A percentile compares a stretch with the other conserved stretches of the same genome.
Evolutionary conservation across 2,888 invertebrate species (phyloP).

Genomic region (Oligia strigilis): DNA sequence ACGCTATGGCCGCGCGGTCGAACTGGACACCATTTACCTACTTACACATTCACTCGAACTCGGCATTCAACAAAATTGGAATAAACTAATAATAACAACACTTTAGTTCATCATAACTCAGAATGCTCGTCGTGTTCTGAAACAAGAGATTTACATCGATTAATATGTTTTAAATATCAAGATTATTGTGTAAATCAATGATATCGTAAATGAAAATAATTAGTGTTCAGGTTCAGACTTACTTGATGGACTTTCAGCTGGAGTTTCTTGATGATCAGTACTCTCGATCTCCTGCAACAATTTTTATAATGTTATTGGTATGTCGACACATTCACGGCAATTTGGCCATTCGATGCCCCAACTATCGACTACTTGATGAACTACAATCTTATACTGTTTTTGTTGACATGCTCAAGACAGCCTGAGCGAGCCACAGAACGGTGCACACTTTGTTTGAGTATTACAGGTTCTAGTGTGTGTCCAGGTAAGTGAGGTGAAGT

Average conservation of each 20-base stretch:
- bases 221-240: constrained; percentile 6
- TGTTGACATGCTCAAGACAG: too few relatives aligned
- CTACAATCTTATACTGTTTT: not conserved
- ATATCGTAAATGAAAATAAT: not conserved
- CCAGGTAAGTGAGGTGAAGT: not conserved
- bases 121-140: constrained; percentile 81
- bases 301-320: not conserved
- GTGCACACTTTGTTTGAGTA: not conserved
- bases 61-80: constrained; percentile 62
- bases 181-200: not conserved
- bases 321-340: not conserved
- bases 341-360: not conserved
- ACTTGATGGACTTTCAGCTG: constrained; percentile 71
- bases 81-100: constrained; percentile 68
- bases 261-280: constrained; percentile 69
- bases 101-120: constrained; percentile 86
- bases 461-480: not conserved
- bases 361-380: not conserved
- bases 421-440: not conserved
- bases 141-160: constrained; percentile 60
- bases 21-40: constrained; percentile 47
- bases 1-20: too few relatives aligned
- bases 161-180: not conserved
- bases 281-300: constrained; percentile 80
- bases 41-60: constrained; percentile 60